Evolutionary conservation across 2,888 invertebrate species (phyloP).

Genomic region (Platycheirus rosarum): DNA sequence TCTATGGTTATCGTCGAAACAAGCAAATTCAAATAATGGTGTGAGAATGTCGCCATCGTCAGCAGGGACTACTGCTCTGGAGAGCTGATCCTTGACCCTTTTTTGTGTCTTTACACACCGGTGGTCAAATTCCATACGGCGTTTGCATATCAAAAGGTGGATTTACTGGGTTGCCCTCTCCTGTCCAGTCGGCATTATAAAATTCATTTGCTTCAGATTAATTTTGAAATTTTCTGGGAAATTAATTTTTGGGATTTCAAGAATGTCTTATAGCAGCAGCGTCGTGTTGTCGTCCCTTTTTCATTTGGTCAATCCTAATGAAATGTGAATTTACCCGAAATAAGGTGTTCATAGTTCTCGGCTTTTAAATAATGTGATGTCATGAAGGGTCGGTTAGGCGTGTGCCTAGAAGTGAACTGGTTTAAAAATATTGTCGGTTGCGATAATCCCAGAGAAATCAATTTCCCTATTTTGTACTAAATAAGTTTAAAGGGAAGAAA

Average conservation of each 20-base stretch:
- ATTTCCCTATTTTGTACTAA: no score
- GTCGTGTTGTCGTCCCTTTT: conserved; percentile 14
- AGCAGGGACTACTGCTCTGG: background rate
- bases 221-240: conserved; percentile 82
- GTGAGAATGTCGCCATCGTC: conserved; percentile 46
- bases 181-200: conserved; percentile 8
- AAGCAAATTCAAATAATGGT: conserved; percentile 47
- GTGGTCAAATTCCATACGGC: conserved; percentile 72
- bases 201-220: conserved; percentile 76
- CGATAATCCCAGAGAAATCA: background rate
- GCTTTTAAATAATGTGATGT: conserved; percentile 42
- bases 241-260: conserved; percentile 79
- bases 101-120: conserved; percentile 62
- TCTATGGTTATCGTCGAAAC: conserved; percentile 41
- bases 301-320: conserved; percentile 69
- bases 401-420: conserved; percentile 45
- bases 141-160: conserved; percentile 73
- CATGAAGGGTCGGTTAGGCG: conserved; percentile 52
- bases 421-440: conserved; percentile 70
- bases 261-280: conserved; percentile 59
- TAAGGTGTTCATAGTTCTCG: conserved; percentile 73
- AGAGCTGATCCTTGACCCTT: conserved; percentile 46
- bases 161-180: conserved; percentile 38
- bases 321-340: conserved; percentile 69
- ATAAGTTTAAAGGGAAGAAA: no score